phyloP scores from a whole-genome alignment of 2,888 invertebrate species.

The Rhabditophanes sp. region DNA sequence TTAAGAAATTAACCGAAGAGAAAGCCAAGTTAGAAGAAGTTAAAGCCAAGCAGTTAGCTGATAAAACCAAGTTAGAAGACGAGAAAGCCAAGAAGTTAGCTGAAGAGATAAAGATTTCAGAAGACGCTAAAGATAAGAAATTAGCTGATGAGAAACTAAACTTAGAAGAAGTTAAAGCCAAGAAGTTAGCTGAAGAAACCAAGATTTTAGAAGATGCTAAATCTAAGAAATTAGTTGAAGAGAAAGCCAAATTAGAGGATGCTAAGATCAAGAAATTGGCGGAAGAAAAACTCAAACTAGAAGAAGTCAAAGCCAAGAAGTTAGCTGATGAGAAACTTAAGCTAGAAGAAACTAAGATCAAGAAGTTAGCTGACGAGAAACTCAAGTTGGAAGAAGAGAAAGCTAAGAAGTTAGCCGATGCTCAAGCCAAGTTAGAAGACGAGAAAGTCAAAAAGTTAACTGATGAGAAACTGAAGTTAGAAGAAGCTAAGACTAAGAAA shows the following conservation, averaged over 20 bases:
- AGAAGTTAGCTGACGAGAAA: constrained; percentile 5
- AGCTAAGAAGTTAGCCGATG: not conserved
- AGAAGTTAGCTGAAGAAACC: no score
- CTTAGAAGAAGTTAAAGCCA: no score
- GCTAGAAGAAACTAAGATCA: constrained; percentile 5
- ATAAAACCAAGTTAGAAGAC: constrained; percentile 4
- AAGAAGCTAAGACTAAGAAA: not conserved
- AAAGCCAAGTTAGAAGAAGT: no score
- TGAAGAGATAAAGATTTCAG: not conserved
- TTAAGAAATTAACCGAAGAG: not conserved
- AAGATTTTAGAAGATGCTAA: no score
- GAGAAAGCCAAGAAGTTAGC: constrained; percentile 1
- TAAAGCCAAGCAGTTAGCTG: not conserved
- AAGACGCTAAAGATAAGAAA: no score
- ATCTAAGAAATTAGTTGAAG: no score
- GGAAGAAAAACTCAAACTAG: constrained; percentile 3
- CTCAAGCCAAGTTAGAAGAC: not conserved
- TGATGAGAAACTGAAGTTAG: constrained; percentile 4
- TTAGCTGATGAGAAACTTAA: constrained; percentile 2
- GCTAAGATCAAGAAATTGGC: constrained; percentile 5
- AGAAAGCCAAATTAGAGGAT: not conserved
- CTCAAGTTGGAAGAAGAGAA: constrained; percentile 1
- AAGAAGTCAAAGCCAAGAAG: constrained; percentile 3
- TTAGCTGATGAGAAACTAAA: no score
- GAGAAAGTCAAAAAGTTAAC: not conserved